These are phyloP conservation scores for Cavia aperea DNA, from an alignment of 2,113 vertebrate species.

Conservation along the genomic window DNA sequence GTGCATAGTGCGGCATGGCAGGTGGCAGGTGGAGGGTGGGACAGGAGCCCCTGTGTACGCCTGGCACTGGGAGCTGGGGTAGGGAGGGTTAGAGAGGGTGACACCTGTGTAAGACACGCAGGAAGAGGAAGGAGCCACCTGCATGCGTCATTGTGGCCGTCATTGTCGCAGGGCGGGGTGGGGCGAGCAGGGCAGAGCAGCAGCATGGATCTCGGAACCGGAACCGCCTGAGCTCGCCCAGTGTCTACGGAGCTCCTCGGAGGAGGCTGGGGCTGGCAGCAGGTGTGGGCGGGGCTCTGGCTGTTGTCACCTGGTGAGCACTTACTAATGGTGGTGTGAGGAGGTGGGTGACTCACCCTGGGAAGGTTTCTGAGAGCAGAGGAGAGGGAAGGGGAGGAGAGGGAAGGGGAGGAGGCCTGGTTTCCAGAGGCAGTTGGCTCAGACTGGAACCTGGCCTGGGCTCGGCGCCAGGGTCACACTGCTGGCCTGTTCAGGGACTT, in stretches of 20 bases:
- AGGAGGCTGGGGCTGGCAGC: not conserved
- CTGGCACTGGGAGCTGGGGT: not conserved
- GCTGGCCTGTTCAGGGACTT: fast-evolving
- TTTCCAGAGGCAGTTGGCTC: not conserved
- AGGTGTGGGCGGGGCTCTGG: not conserved
- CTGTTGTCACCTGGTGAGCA: not conserved
- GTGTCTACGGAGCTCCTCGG: not conserved
- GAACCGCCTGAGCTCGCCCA: not conserved
- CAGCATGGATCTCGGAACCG: not conserved
- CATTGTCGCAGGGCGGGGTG: not conserved
- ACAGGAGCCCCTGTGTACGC: no score
- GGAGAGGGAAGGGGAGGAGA: no score
- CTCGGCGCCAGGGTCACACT: not conserved
- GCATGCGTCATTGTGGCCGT: not conserved
- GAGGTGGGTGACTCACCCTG: not conserved
- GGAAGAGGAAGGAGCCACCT: not conserved
- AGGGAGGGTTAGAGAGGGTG: not conserved
- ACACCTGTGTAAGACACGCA: not conserved
- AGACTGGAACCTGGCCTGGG: not conserved
- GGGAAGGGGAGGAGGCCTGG: not conserved
- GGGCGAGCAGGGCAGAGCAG: not conserved
- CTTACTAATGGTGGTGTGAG: not conserved
- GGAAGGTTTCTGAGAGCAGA: not conserved
- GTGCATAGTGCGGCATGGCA: not conserved
- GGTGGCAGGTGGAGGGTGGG: not conserved